Evolutionary conservation across 2,888 invertebrate species (phyloP).

Genomic region (Sphaerophoria taeniata): DNA sequence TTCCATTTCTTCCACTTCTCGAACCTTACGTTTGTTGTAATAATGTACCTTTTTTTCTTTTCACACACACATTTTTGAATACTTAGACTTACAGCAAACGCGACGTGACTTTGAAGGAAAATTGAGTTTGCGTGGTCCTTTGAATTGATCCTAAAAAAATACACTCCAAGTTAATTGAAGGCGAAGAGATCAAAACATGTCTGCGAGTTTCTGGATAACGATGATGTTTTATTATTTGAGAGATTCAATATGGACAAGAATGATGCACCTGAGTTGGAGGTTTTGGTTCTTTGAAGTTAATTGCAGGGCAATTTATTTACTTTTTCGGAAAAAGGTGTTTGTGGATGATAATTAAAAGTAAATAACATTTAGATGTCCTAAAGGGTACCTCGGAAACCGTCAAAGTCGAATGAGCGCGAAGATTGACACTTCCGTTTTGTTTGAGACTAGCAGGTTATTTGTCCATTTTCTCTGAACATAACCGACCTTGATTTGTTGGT

Average conservation of each 20-base stretch:
- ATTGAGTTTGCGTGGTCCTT: slow-evolving; percentile 55
- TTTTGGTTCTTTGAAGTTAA: slow-evolving; percentile 30
- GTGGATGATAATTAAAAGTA: slow-evolving; percentile 58
- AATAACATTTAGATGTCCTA: slow-evolving; percentile 24
- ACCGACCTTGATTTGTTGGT: too few relatives aligned
- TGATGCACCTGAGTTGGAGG: background rate
- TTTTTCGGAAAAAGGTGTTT: background rate
- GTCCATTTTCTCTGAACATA: too few relatives aligned
- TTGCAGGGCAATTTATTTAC: slow-evolving; percentile 2
- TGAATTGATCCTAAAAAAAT: slow-evolving; percentile 60
- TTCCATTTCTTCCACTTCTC: slow-evolving; percentile 18
- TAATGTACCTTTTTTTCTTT: slow-evolving; percentile 11
- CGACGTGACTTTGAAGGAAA: slow-evolving; percentile 64
- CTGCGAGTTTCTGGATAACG: background rate
- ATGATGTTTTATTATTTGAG: slow-evolving; percentile 4
- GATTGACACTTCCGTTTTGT: slow-evolving; percentile 64
- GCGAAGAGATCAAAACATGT: slow-evolving; percentile 60
- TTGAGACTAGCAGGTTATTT: background rate
- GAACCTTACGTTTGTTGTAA: slow-evolving; percentile 32
- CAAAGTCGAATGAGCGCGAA: slow-evolving; percentile 45
- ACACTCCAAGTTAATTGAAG: slow-evolving; percentile 62
- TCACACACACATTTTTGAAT: background rate
- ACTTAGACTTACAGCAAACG: background rate
- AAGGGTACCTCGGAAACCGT: slow-evolving; percentile 10
- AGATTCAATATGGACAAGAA: slow-evolving; percentile 20